These are phyloP conservation scores for Saguinus imperator DNA, from an alignment of 2,113 vertebrate genomes.

Conservation along the genomic window DNA sequence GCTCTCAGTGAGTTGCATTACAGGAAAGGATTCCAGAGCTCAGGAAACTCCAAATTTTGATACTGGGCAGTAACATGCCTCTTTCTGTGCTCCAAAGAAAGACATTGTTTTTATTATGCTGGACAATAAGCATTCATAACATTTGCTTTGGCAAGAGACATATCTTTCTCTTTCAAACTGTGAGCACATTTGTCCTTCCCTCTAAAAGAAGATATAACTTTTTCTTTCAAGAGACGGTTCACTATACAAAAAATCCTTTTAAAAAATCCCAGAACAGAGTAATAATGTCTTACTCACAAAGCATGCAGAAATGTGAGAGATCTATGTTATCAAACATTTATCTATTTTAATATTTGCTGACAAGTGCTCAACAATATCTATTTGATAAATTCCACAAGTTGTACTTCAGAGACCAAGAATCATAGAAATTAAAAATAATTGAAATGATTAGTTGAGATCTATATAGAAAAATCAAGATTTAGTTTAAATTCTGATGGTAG, in stretches of 20 bases:
- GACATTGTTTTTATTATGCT: background rate
- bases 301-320: background rate
- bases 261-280: background rate
- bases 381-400: background rate
- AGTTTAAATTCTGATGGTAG: background rate
- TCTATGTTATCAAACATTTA: background rate
- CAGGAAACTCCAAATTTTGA: background rate
- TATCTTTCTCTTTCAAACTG: background rate
- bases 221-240: background rate
- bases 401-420: background rate
- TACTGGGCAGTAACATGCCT: background rate
- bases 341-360: background rate
- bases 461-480: background rate
- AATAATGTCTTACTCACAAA: background rate
- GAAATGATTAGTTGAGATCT: background rate
- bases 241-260: background rate
- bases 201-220: background rate
- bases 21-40: background rate
- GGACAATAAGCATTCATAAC: background rate
- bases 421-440: constrained; percentile 15
- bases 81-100: background rate
- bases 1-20: background rate
- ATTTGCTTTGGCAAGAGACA: background rate
- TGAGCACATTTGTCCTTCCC: background rate
- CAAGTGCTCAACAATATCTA: background rate